Percentiles rank a stretch among this genome's conserved stretches.
Conservation (phyloP, 37 sponge, comb jelly and placozoan genomes). For the Dysidea cf. avara region DNA sequence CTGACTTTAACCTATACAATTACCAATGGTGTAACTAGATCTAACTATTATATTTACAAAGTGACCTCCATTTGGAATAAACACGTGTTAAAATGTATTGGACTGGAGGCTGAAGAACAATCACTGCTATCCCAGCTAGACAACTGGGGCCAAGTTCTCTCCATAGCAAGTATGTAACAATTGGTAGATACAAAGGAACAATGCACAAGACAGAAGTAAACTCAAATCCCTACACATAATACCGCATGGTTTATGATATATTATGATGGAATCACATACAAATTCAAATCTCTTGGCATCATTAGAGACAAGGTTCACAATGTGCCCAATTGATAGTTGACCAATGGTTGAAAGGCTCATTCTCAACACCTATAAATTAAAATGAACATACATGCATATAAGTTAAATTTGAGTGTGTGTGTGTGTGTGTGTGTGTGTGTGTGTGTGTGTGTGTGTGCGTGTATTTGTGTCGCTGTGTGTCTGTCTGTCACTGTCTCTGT, state of each 20-base stretch:
- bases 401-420: too few relatives aligned
- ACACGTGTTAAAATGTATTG: background rate
- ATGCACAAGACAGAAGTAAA: constrained; percentile 53
- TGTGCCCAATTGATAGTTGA: constrained; percentile 62
- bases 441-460: too few relatives aligned
- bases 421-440: too few relatives aligned
- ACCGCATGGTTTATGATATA: too few relatives aligned
- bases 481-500: too few relatives aligned
- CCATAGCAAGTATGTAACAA: constrained; percentile 3
- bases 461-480: too few relatives aligned
- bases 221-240: constrained; percentile 35
- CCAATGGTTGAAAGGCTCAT: constrained; percentile 60
- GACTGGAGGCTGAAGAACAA: too few relatives aligned
- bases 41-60: background rate
- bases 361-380: constrained; percentile 36
- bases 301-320: constrained; percentile 81
- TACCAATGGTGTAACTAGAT: background rate
- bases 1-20: constrained; percentile 8
- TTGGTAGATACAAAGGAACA: constrained; percentile 50
- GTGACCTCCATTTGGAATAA: constrained; percentile 5
- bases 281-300: constrained; percentile 82
- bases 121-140: too few relatives aligned
- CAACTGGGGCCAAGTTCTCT: too few relatives aligned
- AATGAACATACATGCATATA: too few relatives aligned
- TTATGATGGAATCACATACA: constrained; percentile 34